Evolutionary conservation across 2,888 invertebrate species (phyloP).

Genomic region (Nymphalis polychloros): DNA sequence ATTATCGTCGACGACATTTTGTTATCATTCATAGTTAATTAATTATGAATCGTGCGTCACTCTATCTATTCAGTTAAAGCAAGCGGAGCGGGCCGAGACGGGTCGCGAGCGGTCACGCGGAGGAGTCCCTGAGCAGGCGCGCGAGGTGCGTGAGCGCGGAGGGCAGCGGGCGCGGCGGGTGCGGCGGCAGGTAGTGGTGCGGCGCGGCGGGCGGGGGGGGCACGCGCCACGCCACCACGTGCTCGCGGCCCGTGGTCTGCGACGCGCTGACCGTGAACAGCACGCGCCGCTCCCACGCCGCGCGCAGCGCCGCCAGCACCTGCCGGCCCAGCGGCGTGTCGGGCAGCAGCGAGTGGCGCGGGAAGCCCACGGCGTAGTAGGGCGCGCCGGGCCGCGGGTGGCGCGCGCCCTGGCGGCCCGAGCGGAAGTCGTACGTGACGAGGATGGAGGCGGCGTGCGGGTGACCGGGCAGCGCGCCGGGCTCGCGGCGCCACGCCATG

Average conservation of each 20-base stretch:
- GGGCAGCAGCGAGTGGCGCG: constrained; percentile 90
- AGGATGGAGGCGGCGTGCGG: constrained; percentile 87
- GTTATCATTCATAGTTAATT: too few species aligned
- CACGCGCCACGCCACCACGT: constrained; percentile 93
- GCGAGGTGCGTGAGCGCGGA: constrained; percentile 40
- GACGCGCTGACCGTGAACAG: constrained; percentile 94
- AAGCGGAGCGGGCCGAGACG: constrained; percentile 37
- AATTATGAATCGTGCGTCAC: too few species aligned
- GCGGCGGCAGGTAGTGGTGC: constrained; percentile 49
- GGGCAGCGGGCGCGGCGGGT: constrained; percentile 41
- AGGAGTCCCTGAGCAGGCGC: constrained; percentile 49
- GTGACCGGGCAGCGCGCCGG: constrained; percentile 83
- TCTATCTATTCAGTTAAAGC: too few species aligned
- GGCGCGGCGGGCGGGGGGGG: constrained; percentile 57
- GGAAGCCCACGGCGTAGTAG: constrained; percentile 95
- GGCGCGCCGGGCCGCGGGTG: constrained; percentile 92
- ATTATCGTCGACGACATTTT: too few species aligned
- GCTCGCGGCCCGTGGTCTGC: constrained; percentile 93
- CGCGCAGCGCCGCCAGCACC: constrained; percentile 87
- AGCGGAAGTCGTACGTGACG: constrained; percentile 86
- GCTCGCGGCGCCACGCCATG: constrained; percentile 90
- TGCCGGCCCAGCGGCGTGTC: constrained; percentile 89
- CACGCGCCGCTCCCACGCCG: constrained; percentile 91
- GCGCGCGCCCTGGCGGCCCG: constrained; percentile 89
- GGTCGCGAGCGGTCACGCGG: constrained; percentile 39